A percentile compares a stretch with the other conserved stretches of the same genome.
These are phyloP conservation scores for Nesometra sesokonis DNA, from an alignment of 35 echinoderm and acorn worm genomes.

Conservation along the genomic window DNA sequence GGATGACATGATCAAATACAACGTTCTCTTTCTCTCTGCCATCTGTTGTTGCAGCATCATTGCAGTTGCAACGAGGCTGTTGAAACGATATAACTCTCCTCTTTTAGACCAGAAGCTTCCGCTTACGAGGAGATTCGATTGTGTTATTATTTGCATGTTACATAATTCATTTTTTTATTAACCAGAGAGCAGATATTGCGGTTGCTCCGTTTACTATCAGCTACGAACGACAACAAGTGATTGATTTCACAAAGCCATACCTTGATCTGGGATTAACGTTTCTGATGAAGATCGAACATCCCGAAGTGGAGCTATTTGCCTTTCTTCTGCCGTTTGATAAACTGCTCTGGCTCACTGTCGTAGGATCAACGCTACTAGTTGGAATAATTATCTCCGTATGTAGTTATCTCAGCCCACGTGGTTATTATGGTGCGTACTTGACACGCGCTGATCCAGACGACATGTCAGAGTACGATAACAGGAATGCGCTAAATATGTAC, in stretches of 20 bases:
- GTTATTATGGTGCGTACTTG: conserved; percentile 16
- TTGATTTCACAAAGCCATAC: conserved; percentile 5
- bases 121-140: background rate
- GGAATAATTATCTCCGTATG: background rate
- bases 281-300: conserved; percentile 3
- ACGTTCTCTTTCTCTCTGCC: too few relatives aligned
- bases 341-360: background rate
- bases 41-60: too few relatives aligned
- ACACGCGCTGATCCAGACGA: background rate
- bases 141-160: background rate
- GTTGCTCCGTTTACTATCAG: conserved; percentile 9
- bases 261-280: conserved; percentile 6
- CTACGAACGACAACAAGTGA: conserved; percentile 8
- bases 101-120: background rate
- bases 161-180: background rate
- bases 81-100: background rate
- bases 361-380: background rate
- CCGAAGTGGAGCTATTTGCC: background rate
- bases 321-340: background rate
- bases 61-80: too few relatives aligned
- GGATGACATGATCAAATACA: too few relatives aligned
- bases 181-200: background rate
- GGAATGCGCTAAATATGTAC: background rate
- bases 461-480: background rate
- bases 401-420: conserved; percentile 5